Percentiles rank a stretch among this genome's conserved stretches.
These are phyloP conservation scores for Phaethornis superciliosus DNA, from an alignment of 2,113 vertebrate genomes.

Conservation along the genomic window DNA sequence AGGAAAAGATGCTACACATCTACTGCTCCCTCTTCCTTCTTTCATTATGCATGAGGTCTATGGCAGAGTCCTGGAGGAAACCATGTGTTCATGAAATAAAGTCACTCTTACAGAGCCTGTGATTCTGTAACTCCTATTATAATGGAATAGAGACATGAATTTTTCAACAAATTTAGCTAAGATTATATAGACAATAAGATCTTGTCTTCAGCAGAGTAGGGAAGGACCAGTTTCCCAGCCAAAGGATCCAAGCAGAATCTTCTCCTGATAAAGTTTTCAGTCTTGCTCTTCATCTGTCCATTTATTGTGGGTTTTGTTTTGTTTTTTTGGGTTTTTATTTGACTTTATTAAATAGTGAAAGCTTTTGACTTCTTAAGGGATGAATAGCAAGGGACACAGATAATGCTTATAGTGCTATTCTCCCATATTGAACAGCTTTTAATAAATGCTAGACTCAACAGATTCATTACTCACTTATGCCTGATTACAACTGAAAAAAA, in stretches of 20 bases:
- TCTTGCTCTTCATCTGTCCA: not conserved
- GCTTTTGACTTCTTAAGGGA: not conserved
- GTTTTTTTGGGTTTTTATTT: not conserved
- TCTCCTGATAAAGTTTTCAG: not conserved
- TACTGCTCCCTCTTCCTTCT: not conserved
- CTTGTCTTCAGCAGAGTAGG: rapidly evolving
- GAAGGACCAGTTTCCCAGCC: not conserved
- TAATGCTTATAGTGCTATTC: not conserved
- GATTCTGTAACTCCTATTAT: not conserved
- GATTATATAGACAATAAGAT: not conserved
- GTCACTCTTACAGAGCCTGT: not conserved
- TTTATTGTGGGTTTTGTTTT: not conserved
- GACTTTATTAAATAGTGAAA: not conserved
- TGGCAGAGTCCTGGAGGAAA: rapidly evolving
- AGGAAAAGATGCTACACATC: not conserved
- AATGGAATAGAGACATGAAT: not conserved
- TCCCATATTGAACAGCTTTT: not conserved
- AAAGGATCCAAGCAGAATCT: not conserved
- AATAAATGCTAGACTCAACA: not conserved
- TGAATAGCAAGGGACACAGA: not conserved
- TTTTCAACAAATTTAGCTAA: not conserved
- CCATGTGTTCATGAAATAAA: not conserved
- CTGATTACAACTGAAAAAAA: not conserved
- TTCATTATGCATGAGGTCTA: not conserved
- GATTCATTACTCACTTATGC: not conserved